A percentile compares a stretch with the other conserved stretches of the same genome.
phyloP scores from a whole-genome alignment of 1,140 invertebrate species.

The Orius laevigatus region DNA sequence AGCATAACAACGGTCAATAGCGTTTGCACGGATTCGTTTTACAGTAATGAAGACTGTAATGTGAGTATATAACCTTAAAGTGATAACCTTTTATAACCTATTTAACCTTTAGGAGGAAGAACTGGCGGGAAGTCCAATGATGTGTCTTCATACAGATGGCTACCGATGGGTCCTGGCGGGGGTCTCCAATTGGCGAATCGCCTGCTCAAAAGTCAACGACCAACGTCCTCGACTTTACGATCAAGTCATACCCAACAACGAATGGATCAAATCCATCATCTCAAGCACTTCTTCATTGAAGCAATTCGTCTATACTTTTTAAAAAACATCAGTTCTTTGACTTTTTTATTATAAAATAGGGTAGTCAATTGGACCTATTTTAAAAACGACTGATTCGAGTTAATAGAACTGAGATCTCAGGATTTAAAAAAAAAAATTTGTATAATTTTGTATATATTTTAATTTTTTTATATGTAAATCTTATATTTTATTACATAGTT shows the following conservation, averaged over 20 bases:
- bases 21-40: constrained; percentile 62
- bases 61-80: constrained; percentile 34
- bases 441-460: too few relatives aligned
- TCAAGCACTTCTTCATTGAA: background rate
- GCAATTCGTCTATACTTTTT: too few relatives aligned
- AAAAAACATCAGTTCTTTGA: too few relatives aligned
- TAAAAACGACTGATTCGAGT: too few relatives aligned
- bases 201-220: constrained; percentile 49
- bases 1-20: constrained; percentile 66
- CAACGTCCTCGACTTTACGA: constrained; percentile 65
- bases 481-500: too few relatives aligned
- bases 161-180: constrained; percentile 55
- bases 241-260: constrained; percentile 57
- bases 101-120: constrained; percentile 52
- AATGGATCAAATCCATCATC: constrained; percentile 46
- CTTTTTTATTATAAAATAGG: too few relatives aligned
- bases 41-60: constrained; percentile 60
- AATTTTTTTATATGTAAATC: too few relatives aligned
- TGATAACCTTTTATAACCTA: background rate
- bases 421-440: too few relatives aligned
- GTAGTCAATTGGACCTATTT: too few relatives aligned
- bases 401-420: too few relatives aligned
- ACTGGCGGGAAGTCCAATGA: constrained; percentile 66
- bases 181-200: constrained; percentile 65
- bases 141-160: constrained; percentile 46